Conservation (phyloP, 2,113 vertebrate species). For the Chelonoidis abingdonii region DNA sequence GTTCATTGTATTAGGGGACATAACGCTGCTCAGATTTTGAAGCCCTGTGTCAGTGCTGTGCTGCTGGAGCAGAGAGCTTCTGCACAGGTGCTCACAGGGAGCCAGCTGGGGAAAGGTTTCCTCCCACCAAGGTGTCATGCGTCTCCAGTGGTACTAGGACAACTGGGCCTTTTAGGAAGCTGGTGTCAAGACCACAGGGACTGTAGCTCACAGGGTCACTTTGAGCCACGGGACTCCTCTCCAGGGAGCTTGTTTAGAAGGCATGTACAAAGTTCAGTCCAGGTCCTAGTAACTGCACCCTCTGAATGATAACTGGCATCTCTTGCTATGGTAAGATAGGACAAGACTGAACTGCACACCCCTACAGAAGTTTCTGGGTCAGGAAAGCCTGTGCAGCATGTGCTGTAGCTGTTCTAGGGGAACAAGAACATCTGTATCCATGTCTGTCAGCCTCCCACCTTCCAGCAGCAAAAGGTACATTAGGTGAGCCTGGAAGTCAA, state of each 20-base stretch:
- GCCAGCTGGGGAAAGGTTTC: rapidly evolving
- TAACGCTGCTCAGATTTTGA: background rate
- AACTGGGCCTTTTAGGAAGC: background rate
- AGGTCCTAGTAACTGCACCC: background rate
- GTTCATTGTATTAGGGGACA: background rate
- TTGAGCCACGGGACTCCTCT: too few species aligned
- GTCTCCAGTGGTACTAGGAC: too few species aligned
- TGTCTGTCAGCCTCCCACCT: too few species aligned
- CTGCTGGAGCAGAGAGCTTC: background rate
- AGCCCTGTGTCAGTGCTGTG: background rate
- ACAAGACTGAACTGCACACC: background rate
- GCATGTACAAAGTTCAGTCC: background rate
- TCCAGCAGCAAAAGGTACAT: too few species aligned
- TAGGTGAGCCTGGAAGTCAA: too few species aligned
- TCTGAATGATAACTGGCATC: background rate
- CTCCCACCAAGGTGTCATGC: background rate
- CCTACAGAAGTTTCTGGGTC: background rate
- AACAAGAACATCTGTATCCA: background rate
- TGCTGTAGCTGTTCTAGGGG: too few species aligned
- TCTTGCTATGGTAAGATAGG: background rate
- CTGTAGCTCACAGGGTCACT: background rate
- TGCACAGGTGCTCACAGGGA: rapidly evolving
- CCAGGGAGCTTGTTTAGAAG: too few species aligned
- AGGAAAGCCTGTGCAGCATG: too few species aligned
- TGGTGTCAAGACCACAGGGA: background rate